Evolutionary conservation across 2,888 invertebrate species (phyloP).

Genomic region (Dinocampus coccinellae): DNA sequence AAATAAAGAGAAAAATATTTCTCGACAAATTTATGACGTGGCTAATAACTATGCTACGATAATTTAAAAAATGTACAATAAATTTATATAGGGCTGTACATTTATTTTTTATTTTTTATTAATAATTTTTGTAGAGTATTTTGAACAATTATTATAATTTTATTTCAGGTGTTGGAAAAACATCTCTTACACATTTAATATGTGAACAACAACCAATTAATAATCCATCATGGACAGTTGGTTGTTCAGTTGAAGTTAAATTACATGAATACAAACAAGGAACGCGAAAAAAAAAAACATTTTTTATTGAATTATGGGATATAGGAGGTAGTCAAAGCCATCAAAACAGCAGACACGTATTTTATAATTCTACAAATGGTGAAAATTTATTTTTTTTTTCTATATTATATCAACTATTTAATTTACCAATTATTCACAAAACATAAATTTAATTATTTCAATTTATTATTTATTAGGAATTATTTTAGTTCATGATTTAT

Average conservation of each 20-base stretch:
- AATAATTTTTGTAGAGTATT: conserved; percentile 12
- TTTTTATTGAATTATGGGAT: conserved; percentile 97
- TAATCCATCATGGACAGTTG: conserved; percentile 95
- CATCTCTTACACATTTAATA: conserved; percentile 92
- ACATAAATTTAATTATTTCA: conserved; percentile 16
- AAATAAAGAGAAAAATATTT: not conserved
- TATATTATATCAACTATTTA: not conserved
- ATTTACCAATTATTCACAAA: not conserved
- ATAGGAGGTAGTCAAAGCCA: conserved; percentile 96
- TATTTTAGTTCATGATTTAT: conserved; percentile 96
- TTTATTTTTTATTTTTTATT: not conserved
- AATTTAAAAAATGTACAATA: not conserved
- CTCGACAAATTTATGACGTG: conserved; percentile 21
- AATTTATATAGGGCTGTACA: no score
- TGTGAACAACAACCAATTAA: conserved; percentile 87
- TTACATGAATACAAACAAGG: conserved; percentile 96
- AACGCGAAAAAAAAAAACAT: conserved; percentile 89
- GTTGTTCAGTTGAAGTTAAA: conserved; percentile 95
- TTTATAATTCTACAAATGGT: conserved; percentile 95
- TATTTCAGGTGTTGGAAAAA: conserved; percentile 91
- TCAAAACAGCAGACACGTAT: conserved; percentile 91
- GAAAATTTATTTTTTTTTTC: conserved; percentile 40
- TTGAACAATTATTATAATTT: not conserved
- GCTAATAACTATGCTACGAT: conserved; percentile 13
- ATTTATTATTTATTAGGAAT: conserved; percentile 74